Conservation (phyloP, 2,113 vertebrate species). For the Azemiops feae region DNA sequence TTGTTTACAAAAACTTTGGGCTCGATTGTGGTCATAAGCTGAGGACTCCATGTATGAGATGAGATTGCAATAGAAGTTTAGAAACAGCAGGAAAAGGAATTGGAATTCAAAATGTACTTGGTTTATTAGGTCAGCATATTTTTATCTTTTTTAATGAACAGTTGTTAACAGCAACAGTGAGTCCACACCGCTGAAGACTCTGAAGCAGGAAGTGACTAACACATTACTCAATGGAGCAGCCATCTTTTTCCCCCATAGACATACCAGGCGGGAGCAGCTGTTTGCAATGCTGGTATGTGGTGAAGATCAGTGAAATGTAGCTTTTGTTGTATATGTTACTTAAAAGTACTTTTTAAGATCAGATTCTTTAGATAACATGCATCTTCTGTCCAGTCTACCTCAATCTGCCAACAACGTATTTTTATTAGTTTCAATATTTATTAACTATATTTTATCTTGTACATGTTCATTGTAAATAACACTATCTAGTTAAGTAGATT, state of each 20-base stretch:
- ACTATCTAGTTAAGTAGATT: not conserved
- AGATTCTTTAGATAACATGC: not conserved
- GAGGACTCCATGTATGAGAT: not conserved
- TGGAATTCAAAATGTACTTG: no score
- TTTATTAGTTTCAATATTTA: not conserved
- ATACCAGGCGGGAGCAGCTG: conserved; percentile 83
- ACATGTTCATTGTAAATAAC: not conserved
- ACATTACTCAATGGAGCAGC: conserved; percentile 90
- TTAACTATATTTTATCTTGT: not conserved
- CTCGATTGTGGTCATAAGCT: not conserved
- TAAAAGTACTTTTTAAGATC: not conserved
- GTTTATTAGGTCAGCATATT: not conserved
- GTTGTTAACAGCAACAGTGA: conserved; percentile 84
- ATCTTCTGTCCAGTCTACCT: not conserved
- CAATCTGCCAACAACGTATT: not conserved
- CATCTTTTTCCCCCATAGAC: conserved; percentile 93
- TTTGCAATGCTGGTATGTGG: conserved; percentile 91
- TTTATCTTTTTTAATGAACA: conserved; percentile 61
- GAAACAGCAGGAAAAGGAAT: no score
- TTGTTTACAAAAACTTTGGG: not conserved
- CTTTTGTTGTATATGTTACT: not conserved
- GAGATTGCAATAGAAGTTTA: not conserved
- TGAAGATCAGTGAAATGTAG: not conserved
- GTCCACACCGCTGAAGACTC: conserved; percentile 69
- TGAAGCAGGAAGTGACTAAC: conserved; percentile 86